Percentiles rank a stretch among this genome's conserved stretches.
Conservation (phyloP, 64 coral and sea anemone species). For the Montipora cactus region DNA sequence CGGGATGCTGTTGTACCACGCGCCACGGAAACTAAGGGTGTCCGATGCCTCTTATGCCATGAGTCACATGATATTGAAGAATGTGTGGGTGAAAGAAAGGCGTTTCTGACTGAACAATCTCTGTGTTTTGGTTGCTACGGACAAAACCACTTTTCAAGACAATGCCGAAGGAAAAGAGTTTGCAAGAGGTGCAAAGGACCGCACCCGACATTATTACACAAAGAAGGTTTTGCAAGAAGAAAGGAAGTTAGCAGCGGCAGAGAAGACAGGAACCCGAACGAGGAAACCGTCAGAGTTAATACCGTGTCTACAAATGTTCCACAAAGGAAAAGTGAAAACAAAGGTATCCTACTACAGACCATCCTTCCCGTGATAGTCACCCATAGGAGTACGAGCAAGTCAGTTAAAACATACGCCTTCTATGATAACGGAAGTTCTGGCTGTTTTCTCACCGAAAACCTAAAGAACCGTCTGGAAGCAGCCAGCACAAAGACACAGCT, state of each 20-base stretch:
- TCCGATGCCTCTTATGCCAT: constrained; percentile 16
- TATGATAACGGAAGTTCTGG: constrained; percentile 37
- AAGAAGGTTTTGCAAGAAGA: constrained; percentile 31
- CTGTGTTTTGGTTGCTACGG: constrained; percentile 67
- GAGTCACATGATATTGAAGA: constrained; percentile 48
- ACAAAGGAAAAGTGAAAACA: background rate
- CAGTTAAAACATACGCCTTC: constrained; percentile 19
- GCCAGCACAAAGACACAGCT: background rate
- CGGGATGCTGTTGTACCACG: too few species aligned
- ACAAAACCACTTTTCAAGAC: constrained; percentile 37
- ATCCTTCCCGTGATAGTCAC: constrained; percentile 30
- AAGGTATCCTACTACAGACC: background rate
- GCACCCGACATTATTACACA: constrained; percentile 72
- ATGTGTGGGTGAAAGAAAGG: constrained; percentile 69
- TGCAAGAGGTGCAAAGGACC: constrained; percentile 66
- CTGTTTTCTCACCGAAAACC: constrained; percentile 6
- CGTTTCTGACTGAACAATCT: constrained; percentile 44
- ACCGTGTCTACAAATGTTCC: background rate
- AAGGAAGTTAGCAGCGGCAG: background rate
- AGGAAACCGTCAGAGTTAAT: background rate
- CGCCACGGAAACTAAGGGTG: too few species aligned
- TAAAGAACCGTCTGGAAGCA: background rate
- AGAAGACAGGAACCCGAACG: background rate
- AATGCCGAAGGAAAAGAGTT: constrained; percentile 37
- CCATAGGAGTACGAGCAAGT: background rate